phyloP scores from a whole-genome alignment of 2,888 invertebrate species.

The Dasypolia templi region DNA sequence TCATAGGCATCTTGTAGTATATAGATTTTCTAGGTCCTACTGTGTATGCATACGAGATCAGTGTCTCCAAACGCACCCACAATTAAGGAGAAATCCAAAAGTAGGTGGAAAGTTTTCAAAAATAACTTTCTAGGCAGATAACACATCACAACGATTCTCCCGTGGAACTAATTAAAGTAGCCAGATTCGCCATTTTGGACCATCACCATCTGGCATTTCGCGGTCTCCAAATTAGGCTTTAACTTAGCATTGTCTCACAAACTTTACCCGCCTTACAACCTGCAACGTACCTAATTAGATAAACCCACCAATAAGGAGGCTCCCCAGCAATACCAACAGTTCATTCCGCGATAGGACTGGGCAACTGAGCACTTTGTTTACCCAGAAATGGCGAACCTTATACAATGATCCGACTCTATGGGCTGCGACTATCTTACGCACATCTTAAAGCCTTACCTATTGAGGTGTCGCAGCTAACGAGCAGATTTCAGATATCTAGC shows the following conservation, averaged over 20 bases:
- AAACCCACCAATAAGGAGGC: slow-evolving; percentile 22
- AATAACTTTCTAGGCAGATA: background rate
- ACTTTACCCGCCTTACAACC: background rate
- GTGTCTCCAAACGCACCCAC: background rate
- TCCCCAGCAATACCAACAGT: slow-evolving; percentile 17
- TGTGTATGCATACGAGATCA: background rate
- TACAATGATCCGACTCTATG: slow-evolving; percentile 49
- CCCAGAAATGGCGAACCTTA: slow-evolving; percentile 42
- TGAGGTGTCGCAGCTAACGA: slow-evolving; percentile 85
- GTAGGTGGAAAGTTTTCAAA: background rate
- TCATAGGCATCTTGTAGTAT: background rate
- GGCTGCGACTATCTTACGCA: slow-evolving; percentile 51
- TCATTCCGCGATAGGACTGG: slow-evolving; percentile 29
- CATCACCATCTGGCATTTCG: slow-evolving; percentile 4
- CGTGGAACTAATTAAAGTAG: background rate
- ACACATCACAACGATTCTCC: background rate
- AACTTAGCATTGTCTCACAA: slow-evolving; percentile 26
- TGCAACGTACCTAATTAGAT: slow-evolving; percentile 36
- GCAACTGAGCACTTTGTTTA: slow-evolving; percentile 43
- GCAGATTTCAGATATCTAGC: slow-evolving; percentile 79
- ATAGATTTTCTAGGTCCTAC: background rate
- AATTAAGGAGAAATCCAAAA: background rate
- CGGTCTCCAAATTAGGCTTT: background rate
- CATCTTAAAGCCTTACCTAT: slow-evolving; percentile 68
- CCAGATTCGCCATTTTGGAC: background rate